Evolutionary conservation across 2,113 vertebrate species (phyloP), one percentile per base, ranked within the genome.

Genomic region (Rhagologus leucostigma): DNA sequence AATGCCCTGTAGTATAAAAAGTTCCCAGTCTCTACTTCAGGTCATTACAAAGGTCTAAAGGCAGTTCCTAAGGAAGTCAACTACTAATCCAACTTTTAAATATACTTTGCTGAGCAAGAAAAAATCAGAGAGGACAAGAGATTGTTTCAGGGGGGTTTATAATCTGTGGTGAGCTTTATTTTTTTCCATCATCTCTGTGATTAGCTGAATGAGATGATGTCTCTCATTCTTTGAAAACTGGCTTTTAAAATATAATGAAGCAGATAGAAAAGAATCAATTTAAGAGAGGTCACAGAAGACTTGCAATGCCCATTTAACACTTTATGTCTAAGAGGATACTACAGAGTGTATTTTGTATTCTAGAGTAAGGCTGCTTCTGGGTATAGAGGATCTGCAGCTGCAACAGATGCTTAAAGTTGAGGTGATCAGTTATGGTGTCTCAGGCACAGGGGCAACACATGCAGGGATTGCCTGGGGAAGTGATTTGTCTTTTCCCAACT

Each of bases 11-110:
- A 64, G 85, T 89, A 62, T 88, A 53, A 90, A 80, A 95, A 90
- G 90, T 93, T 92, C 91, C 73, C 62, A 90, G 63, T 90, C 93
- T 90, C 78, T 83, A 44, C 84, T 94, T 94, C 87, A 93, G 91
- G 84, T 95, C 96, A 89, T 89, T 84, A 49, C 70, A 74, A 83
- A 86, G 8, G 27, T 92, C 90, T 80, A 84, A 70, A 92, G 71
- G 42, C 84, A 63, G 24, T 68, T 80, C 52, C 46, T 73, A 56
- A 76, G 67, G 69, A 95, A 93, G 62, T 75, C 7, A 5, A 7
- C 22, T n/a, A 4, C 57, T 86, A 80, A 47, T 90, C 42, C 82
- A 74, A 55, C 33, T 44, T 88, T 88, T 71, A 74, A 90, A 71
- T 80, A 44, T 39, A 19, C 27, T 90, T 88, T 86, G 55, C 93